These are phyloP conservation scores for Spatula versicolor DNA, from an alignment of 2,797 vertebrate species.

Conservation along the genomic window DNA sequence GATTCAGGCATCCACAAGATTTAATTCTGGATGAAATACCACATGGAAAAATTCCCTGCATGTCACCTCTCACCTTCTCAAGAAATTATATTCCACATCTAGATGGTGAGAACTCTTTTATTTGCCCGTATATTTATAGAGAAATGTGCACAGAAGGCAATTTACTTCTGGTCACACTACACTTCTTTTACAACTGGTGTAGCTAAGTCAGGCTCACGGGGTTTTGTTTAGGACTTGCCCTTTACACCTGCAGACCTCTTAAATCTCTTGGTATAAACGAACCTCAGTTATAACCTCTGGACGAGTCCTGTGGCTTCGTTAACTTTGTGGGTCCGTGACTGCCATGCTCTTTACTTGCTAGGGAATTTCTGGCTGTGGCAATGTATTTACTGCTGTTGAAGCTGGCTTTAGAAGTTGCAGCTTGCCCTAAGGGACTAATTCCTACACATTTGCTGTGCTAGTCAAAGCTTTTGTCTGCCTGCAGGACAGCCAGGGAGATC, in stretches of 20 bases:
- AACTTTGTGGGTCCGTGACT: background rate
- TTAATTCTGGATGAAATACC: fast-evolving
- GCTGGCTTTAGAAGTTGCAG: background rate
- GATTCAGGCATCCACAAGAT: background rate
- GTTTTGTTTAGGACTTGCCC: background rate
- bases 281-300: background rate
- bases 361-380: background rate
- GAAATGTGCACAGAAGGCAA: background rate
- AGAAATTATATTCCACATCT: background rate
- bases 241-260: background rate
- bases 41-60: background rate
- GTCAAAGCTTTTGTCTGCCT: constrained; percentile 39
- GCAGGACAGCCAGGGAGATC: background rate
- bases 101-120: background rate
- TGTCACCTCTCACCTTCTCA: background rate
- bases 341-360: fast-evolving
- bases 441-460: constrained; percentile 7
- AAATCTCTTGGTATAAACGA: background rate
- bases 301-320: background rate
- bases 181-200: background rate
- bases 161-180: fast-evolving
- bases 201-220: background rate
- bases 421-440: constrained; percentile 23
- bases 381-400: background rate
- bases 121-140: background rate